Base-by-base conservation (phyloP, 1,140 invertebrate species). In the Trachymyrmex cornetzi region DNA sequence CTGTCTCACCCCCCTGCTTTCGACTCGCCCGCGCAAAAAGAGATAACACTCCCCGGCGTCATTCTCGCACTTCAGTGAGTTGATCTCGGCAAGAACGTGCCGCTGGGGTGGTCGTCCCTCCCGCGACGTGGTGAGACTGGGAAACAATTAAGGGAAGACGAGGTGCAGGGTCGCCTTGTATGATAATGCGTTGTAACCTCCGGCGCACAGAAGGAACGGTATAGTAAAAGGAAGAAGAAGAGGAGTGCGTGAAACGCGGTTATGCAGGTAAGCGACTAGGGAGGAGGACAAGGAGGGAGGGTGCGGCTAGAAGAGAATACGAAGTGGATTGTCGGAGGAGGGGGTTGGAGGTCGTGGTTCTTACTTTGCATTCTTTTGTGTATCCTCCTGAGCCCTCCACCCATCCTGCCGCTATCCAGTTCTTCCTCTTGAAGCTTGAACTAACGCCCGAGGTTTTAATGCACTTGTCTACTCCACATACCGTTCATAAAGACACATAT, bases 341-440 rank as follows among this genome's bases (percentile, higher is more conserved):
- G 88, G 67, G 72, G 69, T 66, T 84, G 89, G 90, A 86, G 80
- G 80, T 90, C 84, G 92, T 88, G 94, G 92, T 95, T 95, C 93
- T 95, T 94, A 95, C 94, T 95, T 95, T 95, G 94, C 95, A 95
- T 95, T 95, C 94, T 94, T 95, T 95, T 95, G 94, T 95, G 91
- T 89, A 87, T 89, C 91, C 89, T 94, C 92, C 92, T 93, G 87
- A 92, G 90, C 93, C 93, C 93, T 90, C 64, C 22, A 92, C 91
- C 85, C 59, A 74, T 81, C 88, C 89, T 88, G 79, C 87, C 80
- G 75, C 90, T 44, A 44, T 11, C 84, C 69, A 75, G 79, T 89
- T 79, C 64, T 85, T 81, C 90, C 94, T 94, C 94, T 95, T 94
- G 82, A 94, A 92, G 92, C 93, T 93, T 94, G 93, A 95, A 94